Conservation (phyloP, 2,888 invertebrate species). For the Gasteruption jaculator region DNA sequence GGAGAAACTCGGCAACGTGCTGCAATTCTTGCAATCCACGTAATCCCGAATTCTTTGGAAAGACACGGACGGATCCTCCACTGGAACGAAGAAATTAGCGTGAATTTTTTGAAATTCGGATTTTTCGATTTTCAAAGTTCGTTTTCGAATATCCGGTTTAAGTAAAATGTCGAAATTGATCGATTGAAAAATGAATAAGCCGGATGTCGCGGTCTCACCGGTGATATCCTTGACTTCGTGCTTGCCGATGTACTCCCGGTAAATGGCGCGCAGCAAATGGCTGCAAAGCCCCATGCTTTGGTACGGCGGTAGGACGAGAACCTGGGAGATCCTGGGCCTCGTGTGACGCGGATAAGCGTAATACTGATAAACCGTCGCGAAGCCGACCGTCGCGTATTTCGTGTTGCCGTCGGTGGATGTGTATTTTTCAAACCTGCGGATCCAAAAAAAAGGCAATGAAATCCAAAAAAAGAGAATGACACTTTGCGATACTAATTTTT, state of each 20-base stretch:
- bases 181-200: no score
- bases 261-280: slow-evolving; percentile 64
- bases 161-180: no score
- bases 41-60: slow-evolving; percentile 89
- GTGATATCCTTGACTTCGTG: slow-evolving; percentile 66
- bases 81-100: slow-evolving; percentile 54
- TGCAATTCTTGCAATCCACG: slow-evolving; percentile 76
- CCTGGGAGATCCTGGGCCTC: slow-evolving; percentile 89
- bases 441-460: slow-evolving; percentile 4
- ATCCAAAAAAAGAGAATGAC: background rate
- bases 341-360: slow-evolving; percentile 86
- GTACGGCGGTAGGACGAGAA: slow-evolving; percentile 88
- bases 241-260: slow-evolving; percentile 55
- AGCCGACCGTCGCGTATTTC: slow-evolving; percentile 77
- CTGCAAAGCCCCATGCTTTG: slow-evolving; percentile 83
- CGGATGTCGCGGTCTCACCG: no score
- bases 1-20: slow-evolving; percentile 65
- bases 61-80: slow-evolving; percentile 91
- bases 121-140: no score
- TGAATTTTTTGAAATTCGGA: no score
- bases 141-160: no score
- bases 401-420: slow-evolving; percentile 57
- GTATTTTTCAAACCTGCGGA: slow-evolving; percentile 71
- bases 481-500: background rate
- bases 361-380: slow-evolving; percentile 89